Percentiles rank a stretch among this genome's conserved stretches.
These are phyloP conservation scores for Drosophila buzzatii DNA, from an alignment of 2,888 invertebrate genomes.

Conservation along the genomic window DNA sequence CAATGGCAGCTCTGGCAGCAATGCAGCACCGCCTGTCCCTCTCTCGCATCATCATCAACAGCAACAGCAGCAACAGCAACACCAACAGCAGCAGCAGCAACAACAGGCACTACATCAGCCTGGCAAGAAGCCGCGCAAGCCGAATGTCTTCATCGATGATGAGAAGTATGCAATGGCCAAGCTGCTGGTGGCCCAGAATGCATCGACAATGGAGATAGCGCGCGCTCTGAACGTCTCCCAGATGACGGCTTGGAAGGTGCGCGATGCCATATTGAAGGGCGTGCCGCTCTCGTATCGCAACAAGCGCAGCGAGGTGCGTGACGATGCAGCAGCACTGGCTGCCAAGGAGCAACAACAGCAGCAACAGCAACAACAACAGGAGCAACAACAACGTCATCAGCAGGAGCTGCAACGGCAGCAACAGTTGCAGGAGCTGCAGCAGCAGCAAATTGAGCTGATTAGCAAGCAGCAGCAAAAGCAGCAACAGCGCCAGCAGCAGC, in stretches of 20 bases:
- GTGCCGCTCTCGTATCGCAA: slow-evolving; percentile 84
- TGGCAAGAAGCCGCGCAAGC: slow-evolving; percentile 84
- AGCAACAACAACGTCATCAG: slow-evolving; percentile 51
- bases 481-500: slow-evolving; percentile 56
- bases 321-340: slow-evolving; percentile 38
- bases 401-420: slow-evolving; percentile 59
- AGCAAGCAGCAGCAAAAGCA: slow-evolving; percentile 42
- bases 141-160: slow-evolving; percentile 84
- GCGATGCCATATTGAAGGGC: slow-evolving; percentile 84
- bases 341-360: slow-evolving; percentile 53
- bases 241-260: slow-evolving; percentile 85
- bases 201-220: slow-evolving; percentile 85
- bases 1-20: slow-evolving; percentile 70
- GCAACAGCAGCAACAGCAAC: slow-evolving; percentile 41
- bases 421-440: slow-evolving; percentile 42
- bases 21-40: slow-evolving; percentile 32
- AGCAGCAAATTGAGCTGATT: slow-evolving; percentile 45
- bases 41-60: slow-evolving; percentile 37
- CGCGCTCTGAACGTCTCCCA: slow-evolving; percentile 84
- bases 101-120: slow-evolving; percentile 38
- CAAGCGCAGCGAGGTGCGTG: slow-evolving; percentile 71
- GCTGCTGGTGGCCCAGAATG: slow-evolving; percentile 82
- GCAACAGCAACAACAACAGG: slow-evolving; percentile 60
- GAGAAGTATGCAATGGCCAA: slow-evolving; percentile 85
- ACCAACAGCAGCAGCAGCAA: slow-evolving; percentile 24